Percentiles rank a stretch among this genome's conserved stretches.
These are phyloP conservation scores for Eilema depressum DNA, from an alignment of 2,888 invertebrate genomes.

Conservation along the genomic window DNA sequence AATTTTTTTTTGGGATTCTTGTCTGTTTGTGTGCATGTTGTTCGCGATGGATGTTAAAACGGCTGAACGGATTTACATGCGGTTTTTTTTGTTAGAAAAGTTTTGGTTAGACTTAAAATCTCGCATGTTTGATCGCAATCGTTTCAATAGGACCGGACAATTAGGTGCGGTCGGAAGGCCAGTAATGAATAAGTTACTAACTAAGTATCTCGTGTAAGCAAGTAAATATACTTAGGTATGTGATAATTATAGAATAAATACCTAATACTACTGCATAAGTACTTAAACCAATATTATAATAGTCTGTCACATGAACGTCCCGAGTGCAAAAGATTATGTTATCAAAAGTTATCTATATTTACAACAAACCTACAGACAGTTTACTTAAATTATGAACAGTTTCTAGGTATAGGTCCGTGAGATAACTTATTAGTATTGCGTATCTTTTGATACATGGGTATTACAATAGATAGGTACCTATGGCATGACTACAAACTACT, in stretches of 20 bases:
- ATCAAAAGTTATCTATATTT: constrained; percentile 19
- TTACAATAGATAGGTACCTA: background rate
- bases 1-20: too few relatives aligned
- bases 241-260: constrained; percentile 1
- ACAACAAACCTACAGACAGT: background rate
- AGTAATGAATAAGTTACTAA: background rate
- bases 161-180: too few relatives aligned
- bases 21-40: too few relatives aligned
- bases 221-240: background rate
- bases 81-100: too few relatives aligned
- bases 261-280: constrained; percentile 1
- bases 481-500: too few relatives aligned
- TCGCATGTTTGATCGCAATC: too few relatives aligned
- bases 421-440: background rate
- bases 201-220: background rate
- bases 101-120: too few relatives aligned
- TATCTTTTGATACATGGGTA: background rate
- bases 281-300: background rate
- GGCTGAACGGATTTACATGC: too few relatives aligned
- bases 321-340: constrained; percentile 16
- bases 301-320: background rate
- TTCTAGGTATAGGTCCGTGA: background rate
- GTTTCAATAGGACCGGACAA: too few relatives aligned
- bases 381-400: background rate
- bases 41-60: too few relatives aligned